These are phyloP conservation scores for Arenaria interpres DNA, from an alignment of 2,113 vertebrate genomes.

Conservation along the genomic window DNA sequence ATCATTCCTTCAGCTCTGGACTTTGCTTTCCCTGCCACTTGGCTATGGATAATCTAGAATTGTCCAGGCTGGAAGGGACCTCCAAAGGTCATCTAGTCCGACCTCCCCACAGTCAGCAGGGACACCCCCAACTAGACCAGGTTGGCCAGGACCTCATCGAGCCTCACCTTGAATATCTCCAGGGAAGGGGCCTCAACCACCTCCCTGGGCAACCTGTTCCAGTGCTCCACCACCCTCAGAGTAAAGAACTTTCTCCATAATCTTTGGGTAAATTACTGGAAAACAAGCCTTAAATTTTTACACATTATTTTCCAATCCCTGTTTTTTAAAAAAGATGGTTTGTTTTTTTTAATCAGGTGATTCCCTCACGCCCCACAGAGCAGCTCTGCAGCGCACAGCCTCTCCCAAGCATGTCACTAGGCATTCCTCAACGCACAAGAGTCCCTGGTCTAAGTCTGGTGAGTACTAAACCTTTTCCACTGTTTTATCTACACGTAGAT, in stretches of 20 bases:
- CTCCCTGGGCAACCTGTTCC: no score
- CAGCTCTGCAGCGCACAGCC: background rate
- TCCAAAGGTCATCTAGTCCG: no score
- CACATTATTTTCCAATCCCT: background rate
- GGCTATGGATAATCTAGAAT: background rate
- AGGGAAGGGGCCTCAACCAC: no score
- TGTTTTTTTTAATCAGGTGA: background rate
- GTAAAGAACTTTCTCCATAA: no score
- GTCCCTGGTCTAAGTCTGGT: background rate
- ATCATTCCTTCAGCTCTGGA: background rate
- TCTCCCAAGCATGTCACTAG: background rate
- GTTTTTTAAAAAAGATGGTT: background rate
- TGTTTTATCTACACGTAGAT: background rate
- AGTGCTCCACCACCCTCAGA: no score
- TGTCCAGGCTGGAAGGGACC: no score
- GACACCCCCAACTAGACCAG: no score
- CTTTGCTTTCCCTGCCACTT: background rate
- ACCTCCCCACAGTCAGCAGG: no score
- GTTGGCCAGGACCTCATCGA: no score
- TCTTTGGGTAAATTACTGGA: background rate
- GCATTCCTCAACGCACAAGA: background rate
- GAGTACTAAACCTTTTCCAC: background rate
- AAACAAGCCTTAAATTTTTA: background rate
- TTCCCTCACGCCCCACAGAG: accelerated
- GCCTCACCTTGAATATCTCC: no score